phyloP scores from a whole-genome alignment of 1,140 invertebrate genomes.

The Ceratosolen solmsi region DNA sequence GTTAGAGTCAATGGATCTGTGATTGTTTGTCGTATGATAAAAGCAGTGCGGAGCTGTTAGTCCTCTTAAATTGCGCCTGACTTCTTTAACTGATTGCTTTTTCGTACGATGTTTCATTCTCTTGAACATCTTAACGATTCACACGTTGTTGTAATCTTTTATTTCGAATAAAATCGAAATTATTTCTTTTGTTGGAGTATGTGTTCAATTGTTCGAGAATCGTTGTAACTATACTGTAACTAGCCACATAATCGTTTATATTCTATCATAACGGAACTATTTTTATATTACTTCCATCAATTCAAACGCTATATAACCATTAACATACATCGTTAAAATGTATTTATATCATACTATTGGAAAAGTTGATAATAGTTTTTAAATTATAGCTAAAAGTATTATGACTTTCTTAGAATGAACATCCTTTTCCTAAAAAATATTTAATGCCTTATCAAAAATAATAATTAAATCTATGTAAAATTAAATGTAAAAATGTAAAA shows the following conservation, averaged over 20 bases:
- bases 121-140: constrained; percentile 40
- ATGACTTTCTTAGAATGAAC: too few relatives aligned
- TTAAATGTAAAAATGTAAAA: too few relatives aligned
- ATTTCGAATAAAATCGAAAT: neutral
- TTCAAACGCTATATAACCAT: too few relatives aligned
- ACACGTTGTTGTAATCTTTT: neutral
- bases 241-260: neutral
- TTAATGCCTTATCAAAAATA: too few relatives aligned
- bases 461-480: too few relatives aligned
- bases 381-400: too few relatives aligned
- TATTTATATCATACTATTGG: too few relatives aligned
- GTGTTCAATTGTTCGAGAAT: neutral
- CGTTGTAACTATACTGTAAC: neutral
- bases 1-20: constrained; percentile 22
- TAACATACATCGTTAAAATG: too few relatives aligned
- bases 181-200: constrained; percentile 13
- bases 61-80: constrained; percentile 55
- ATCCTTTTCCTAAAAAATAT: too few relatives aligned
- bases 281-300: too few relatives aligned
- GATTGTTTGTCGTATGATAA: constrained; percentile 69
- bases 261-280: too few relatives aligned
- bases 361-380: too few relatives aligned
- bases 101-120: constrained; percentile 34
- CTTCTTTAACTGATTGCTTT: constrained; percentile 39
- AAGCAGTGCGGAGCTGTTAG: constrained; percentile 63